Evolutionary conservation across 2,888 invertebrate genomes (phyloP), one percentile per base, ranked within the genome.

Genomic region (Myopa tessellatipennis): DNA sequence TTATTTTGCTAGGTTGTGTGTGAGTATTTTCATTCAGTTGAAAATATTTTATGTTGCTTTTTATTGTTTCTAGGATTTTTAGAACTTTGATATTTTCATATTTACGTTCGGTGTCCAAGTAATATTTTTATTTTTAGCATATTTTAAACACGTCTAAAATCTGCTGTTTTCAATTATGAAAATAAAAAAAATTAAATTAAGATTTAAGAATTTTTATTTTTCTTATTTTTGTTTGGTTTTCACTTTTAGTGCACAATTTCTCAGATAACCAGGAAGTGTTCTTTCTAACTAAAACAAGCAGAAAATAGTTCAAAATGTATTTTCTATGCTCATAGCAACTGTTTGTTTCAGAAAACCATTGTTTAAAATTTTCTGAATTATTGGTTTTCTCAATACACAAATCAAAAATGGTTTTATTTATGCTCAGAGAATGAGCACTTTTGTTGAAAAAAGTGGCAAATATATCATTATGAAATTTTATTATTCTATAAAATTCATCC

Each of bases 381-480:
- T 58, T 58, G 58, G 14, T 58, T 58, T 58, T 58, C 16, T 58
- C 58, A 58, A 58, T 58, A 16, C 58, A 58, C 16, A 58, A 58
- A 58, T 58, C n/a, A 16, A 58, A 58, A 58, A 58, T 58, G 12
- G 58, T 2, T 58, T 16, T 10, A 1, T 16, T 58, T 16, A 58
- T 4, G 16, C 16, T 58, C 12, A 58, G 16, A 58, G 58, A 58
- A 3, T 58, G 58, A 12, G 58, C 5, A 58, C 3, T 58, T 58
- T 58, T 58, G 4, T 58, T 16, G 12, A 58, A 58, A 58, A 58
- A 58, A 58, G 12, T n/a, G 12, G 12, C 6, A 58, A 58, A 58
- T 58, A 58, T 58, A 8, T 58, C 58, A 58, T 58, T n/a, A 58
- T 58, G 58, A 16, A 58, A 14, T 58, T 58, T 58, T 58, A 58